Evolutionary conservation across 1,140 invertebrate genomes (phyloP).

Genomic region (Eriocheir sinensis): DNA sequence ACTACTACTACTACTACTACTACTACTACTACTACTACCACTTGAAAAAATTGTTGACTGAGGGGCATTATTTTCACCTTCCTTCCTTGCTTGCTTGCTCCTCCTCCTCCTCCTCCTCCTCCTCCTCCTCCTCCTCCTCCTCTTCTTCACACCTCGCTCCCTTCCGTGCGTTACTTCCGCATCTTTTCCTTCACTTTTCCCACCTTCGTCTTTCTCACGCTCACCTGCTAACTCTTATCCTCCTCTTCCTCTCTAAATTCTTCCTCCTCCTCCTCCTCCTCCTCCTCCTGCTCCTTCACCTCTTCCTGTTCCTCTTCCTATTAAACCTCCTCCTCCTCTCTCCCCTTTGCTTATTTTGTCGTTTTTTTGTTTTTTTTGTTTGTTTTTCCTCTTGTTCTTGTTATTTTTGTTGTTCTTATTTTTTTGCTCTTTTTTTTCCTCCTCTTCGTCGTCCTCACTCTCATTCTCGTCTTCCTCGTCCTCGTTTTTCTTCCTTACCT

Average conservation of each 20-base stretch:
- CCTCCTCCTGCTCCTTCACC: too few species aligned
- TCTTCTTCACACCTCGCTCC: background rate
- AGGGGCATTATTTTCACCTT: too few species aligned
- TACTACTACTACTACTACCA: too few species aligned
- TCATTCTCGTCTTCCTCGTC: too few species aligned
- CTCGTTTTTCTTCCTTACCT: too few species aligned
- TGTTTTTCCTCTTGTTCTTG: too few species aligned
- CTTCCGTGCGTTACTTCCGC: background rate
- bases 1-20: too few species aligned
- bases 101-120: background rate
- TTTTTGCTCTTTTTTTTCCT: too few species aligned
- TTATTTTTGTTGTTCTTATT: too few species aligned
- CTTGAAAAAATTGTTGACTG: too few species aligned
- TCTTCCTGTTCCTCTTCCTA: background rate
- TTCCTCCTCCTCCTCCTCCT: background rate
- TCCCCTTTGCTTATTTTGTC: background rate
- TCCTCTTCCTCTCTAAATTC: background rate
- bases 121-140: background rate
- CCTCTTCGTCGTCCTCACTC: too few species aligned
- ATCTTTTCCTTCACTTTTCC: background rate
- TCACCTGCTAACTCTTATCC: background rate
- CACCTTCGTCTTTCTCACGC: background rate
- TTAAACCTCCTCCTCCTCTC: background rate
- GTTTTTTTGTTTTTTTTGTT: background rate
- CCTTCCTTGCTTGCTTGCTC: too few species aligned